Evolutionary conservation across 2,113 vertebrate species (phyloP), one percentile per base, ranked within the genome.

Genomic region (Vireo altiloquus): DNA sequence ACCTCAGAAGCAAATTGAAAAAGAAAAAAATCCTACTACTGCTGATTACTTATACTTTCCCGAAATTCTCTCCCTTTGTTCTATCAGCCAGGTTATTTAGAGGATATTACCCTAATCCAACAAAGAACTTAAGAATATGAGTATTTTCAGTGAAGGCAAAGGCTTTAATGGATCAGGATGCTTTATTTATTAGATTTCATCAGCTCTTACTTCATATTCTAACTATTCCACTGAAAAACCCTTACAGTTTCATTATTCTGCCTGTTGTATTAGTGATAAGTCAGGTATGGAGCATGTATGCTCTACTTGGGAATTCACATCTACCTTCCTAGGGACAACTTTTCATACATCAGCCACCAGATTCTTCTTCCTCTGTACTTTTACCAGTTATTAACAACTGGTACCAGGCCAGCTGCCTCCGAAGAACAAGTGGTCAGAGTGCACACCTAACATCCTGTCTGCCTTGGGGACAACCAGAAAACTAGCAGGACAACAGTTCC

Each of bases 231-330:
- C 57, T 28, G 53, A 77, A 83, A 77, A 18, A 70, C 7, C 33
- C 59, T 56, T 11, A 25, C 11, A 52, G 10, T 57, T 87, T 68
- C n/a, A 47, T 69, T 59, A 64, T 40, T 54, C 65, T 20, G 20
- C 59, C 46, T 71, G 30, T n/a, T 75, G 25, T 25, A 66, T 31
- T 66, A 72, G n/a, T 2, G n/a, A 0, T 42, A 90, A 80, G 9
- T 54, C 46, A 56, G 40, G 30, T 40, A 53, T 0, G 33, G 9
- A 68, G 33, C 44, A 68, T 0, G 0, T 27, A 70, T 0, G 0
- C 15, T 57, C 27, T 57, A 23, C 21, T 9, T 60, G 4, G 28
- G 24, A 80, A 40, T 59, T 71, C 56, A 54, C 16, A 64, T 72
- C 46, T 57, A 31, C 63, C 42, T 87, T 79, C 53, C 50, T 10